Evolutionary conservation across 2,797 vertebrate species (phyloP), one percentile per base, ranked within the genome.

Genomic region (Crenuchus spilurus): DNA sequence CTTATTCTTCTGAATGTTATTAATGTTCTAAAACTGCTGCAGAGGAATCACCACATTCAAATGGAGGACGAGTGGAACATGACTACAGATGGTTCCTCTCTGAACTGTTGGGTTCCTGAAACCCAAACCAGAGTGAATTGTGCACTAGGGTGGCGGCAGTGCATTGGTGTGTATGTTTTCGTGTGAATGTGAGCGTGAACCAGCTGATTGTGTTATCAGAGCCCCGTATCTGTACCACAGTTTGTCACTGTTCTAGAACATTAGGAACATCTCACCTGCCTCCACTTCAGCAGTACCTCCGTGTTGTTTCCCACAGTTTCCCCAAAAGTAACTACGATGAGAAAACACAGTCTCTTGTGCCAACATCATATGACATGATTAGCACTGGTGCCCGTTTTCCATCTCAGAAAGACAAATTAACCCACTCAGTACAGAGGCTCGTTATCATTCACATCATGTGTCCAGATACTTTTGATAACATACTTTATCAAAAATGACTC

Each of bases 341-440:
- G 8, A 55, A 46, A 13, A 20, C 2, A 31, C 63, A 39, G 63
- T 70, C 66, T 63, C 39, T 42, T 69, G 74, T 75, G 74, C 66
- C 66, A 75, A 70, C 70, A 60, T 65, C n/a, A n/a, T 75, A 54
- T 49, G 72, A 58, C 51, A 55, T 63, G 65, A 44, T 20, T 67
- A 46, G 63, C 52, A 75, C 54, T 55, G 58, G 48, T 75, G n/a
- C n/a, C 55, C 65, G 26, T 44, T 69, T 62, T 37, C 14, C 42
- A 28, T 22, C 42, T 44, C 18, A 41, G 18, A 74, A 37, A n/a
- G n/a, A 16, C 51, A 31, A 13, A 11, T 35, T 28, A 42, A 54
- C n/a, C 49, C 18, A 13, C 30, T 62, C 30, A 28, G 10, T 37
- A 10, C 10, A 37, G 35, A 37, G 4, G 4, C 10, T 37, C 10